Base-by-base conservation (phyloP, 2,113 vertebrate genomes). In the Solea senegalensis region DNA sequence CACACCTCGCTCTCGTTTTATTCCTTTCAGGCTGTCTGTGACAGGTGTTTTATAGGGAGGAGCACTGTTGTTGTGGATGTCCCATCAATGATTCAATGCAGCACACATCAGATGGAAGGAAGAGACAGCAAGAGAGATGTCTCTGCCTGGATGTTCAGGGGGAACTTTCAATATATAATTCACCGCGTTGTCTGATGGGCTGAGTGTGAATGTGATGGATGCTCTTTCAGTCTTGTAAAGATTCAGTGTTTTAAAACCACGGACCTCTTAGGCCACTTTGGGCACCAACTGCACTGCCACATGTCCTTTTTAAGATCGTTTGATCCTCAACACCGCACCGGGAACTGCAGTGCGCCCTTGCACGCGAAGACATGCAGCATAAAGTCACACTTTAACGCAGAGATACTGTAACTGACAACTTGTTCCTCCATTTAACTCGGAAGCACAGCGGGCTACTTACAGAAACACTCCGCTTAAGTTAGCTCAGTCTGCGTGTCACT, bases 51-150 rank as follows among this genome's bases (percentile, higher is more conserved):
- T 87, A 90, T 84, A 74, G 82, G 88, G 72, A 84, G 80, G 70
- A 84, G 80, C 28, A 67, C 74, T 87, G 86, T 90, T 92, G 87
- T 92, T 90, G 80, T 85, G 83, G 72, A 90, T 91, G 90, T 91
- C 82, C 88, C 72, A 93, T 93, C 89, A 92, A 92, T 93, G 92
- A 93, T 93, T 94, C 85, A 93, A 84, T 83, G 84, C 84, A 43
- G 79, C 86, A 34, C 34, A 72, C 87, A 88, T 91, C 86, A 88
- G 83, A 91, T 83, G 67, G 85, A 92, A 76, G 62, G 51, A 57
- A 75, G 84, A 65, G 78, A 74, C 43, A 60, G 83, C 72, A 83
- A 83, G 80, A 85, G 74, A 86, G 78, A 91, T 84, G 83, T 85
- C 86, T 89, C 59, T 75, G 87, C 69, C 80, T 78, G 77, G 68